phyloP scores from a whole-genome alignment of 2,888 invertebrate genomes.

The Cryptocheilus praepositus region DNA sequence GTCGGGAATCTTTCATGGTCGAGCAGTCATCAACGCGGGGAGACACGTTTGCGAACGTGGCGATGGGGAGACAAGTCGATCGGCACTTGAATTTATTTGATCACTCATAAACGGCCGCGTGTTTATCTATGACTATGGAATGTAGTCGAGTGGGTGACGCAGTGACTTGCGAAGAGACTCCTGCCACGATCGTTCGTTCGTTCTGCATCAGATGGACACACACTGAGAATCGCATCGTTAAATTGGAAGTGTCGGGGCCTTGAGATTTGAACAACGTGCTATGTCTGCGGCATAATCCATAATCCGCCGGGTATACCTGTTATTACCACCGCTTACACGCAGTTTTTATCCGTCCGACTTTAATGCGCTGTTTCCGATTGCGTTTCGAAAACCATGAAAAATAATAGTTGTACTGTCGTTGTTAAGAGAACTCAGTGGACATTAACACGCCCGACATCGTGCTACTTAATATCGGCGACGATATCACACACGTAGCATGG shows the following conservation, averaged over 20 bases:
- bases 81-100: slow-evolving; percentile 25
- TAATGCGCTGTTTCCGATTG: too few species aligned
- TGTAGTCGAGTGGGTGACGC: slow-evolving; percentile 17
- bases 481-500: too few species aligned
- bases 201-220: slow-evolving; percentile 2
- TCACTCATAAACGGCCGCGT: neutral
- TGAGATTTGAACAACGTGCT: too few species aligned
- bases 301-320: too few species aligned
- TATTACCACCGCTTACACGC: too few species aligned
- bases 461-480: too few species aligned
- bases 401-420: too few species aligned
- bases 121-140: neutral
- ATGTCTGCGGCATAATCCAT: too few species aligned
- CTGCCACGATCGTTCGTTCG: slow-evolving; percentile 8
- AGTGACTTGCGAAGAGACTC: slow-evolving; percentile 19
- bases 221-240: slow-evolving; percentile 5
- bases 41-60: slow-evolving; percentile 5
- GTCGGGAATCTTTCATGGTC: neutral
- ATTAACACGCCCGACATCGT: too few species aligned
- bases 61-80: slow-evolving; percentile 13
- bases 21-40: slow-evolving; percentile 11
- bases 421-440: too few species aligned
- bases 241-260: neutral
- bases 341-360: too few species aligned
- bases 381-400: too few species aligned